phyloP scores from a whole-genome alignment of 1,140 invertebrate species.

The Harpegnathos saltator region DNA sequence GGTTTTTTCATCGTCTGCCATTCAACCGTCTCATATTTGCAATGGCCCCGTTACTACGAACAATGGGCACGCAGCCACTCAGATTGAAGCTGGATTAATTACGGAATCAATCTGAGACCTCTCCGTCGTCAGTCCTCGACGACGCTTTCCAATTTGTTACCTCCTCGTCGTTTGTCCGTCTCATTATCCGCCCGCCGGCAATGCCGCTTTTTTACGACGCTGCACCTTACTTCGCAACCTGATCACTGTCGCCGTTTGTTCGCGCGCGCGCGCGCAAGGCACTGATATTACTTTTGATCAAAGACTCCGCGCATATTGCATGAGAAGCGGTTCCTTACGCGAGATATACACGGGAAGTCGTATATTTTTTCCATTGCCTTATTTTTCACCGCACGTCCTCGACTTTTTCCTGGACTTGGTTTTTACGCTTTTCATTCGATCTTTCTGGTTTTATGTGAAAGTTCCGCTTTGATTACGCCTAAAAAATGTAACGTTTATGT shows the following conservation, averaged over 20 bases:
- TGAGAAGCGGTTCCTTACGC: neutral
- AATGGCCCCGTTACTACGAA: neutral
- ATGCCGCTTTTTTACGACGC: neutral
- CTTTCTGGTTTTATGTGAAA: too few species aligned
- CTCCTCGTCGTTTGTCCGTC: neutral
- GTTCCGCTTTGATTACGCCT: too few species aligned
- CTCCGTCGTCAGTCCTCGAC: slow-evolving; percentile 13
- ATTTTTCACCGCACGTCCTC: neutral
- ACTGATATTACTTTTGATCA: neutral
- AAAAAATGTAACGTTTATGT: too few species aligned
- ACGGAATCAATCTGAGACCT: neutral
- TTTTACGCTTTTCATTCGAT: too few species aligned
- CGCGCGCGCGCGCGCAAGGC: neutral
- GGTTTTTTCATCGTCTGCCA: neutral
- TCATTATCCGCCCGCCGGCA: neutral
- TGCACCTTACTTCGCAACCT: neutral
- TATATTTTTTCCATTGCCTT: neutral
- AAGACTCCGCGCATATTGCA: neutral
- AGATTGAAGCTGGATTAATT: slow-evolving; percentile 52
- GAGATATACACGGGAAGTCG: neutral
- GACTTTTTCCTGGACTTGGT: too few species aligned
- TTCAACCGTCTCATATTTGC: slow-evolving; percentile 6
- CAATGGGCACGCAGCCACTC: slow-evolving; percentile 8
- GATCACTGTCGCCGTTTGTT: neutral
- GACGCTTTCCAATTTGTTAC: slow-evolving; percentile 47